These are phyloP conservation scores for Zosterops lateralis DNA, from an alignment of 2,113 vertebrate genomes.

Conservation along the genomic window DNA sequence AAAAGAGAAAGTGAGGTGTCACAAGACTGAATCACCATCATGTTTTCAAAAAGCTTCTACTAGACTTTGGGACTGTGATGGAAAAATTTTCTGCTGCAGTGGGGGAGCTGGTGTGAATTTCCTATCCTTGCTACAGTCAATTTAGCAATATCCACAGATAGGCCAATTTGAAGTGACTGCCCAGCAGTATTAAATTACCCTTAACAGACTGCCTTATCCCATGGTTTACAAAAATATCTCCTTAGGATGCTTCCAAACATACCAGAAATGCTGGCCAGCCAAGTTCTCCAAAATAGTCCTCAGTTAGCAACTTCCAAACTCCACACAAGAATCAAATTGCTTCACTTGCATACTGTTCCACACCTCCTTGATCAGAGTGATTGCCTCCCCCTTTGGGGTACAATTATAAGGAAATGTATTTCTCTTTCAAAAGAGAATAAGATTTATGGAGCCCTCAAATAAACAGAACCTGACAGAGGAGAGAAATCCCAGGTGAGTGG, in stretches of 20 bases:
- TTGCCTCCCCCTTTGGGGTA: neutral
- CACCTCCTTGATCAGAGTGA: neutral
- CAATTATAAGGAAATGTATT: rapidly evolving
- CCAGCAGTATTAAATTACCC: neutral
- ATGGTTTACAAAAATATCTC: constrained; percentile 45
- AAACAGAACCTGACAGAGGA: neutral
- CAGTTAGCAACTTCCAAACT: neutral
- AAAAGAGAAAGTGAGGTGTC: neutral
- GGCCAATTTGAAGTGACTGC: neutral
- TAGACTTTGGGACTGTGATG: neutral
- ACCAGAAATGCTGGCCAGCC: neutral
- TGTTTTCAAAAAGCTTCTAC: neutral
- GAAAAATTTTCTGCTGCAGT: neutral
- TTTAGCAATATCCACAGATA: neutral
- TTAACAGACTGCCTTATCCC: constrained; percentile 1
- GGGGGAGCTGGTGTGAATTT: neutral
- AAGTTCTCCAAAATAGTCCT: neutral
- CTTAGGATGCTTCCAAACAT: neutral
- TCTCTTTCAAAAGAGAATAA: neutral
- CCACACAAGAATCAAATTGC: neutral
- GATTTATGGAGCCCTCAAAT: neutral
- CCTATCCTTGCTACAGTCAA: neutral
- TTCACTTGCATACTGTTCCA: neutral
- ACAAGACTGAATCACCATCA: neutral
- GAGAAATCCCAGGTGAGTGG: neutral